These are phyloP conservation scores for Tragelaphus imberbis DNA, from an alignment of 2,113 vertebrate genomes.

Conservation along the genomic window DNA sequence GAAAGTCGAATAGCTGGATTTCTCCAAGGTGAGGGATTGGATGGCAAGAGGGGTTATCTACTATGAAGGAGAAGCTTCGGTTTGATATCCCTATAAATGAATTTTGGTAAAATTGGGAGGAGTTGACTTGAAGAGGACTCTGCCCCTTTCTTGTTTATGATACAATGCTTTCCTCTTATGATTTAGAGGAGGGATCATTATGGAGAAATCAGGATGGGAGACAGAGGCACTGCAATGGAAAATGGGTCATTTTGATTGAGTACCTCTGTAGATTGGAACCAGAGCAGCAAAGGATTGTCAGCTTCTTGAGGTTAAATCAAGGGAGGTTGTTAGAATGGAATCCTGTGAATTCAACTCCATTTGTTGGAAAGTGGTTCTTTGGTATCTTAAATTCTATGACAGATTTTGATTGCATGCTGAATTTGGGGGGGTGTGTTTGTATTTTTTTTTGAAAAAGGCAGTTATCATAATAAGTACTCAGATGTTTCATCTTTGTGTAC, in stretches of 20 bases:
- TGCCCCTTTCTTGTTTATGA: background rate
- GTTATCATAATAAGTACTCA: background rate
- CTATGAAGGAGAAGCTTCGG: background rate
- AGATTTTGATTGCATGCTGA: background rate
- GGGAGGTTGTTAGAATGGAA: background rate
- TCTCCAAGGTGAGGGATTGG: background rate
- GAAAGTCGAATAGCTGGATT: background rate
- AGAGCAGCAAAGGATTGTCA: background rate
- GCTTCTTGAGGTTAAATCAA: background rate
- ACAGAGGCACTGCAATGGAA: background rate
- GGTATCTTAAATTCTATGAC: background rate
- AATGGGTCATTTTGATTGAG: background rate
- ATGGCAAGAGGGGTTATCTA: background rate
- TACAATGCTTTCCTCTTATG: background rate
- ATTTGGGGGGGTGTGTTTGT: background rate
- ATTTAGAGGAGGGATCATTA: background rate
- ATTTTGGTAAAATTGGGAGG: background rate
- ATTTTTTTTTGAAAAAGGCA: background rate
- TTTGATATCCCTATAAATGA: background rate
- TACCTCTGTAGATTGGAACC: background rate
- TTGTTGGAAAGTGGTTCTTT: background rate
- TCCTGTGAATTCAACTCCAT: background rate
- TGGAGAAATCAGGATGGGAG: background rate
- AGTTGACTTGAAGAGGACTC: background rate
- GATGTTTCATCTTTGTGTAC: background rate